Evolutionary conservation across 2,888 invertebrate genomes (phyloP), one percentile per base, ranked within the genome.

Genomic region (Sialis lutaria): DNA sequence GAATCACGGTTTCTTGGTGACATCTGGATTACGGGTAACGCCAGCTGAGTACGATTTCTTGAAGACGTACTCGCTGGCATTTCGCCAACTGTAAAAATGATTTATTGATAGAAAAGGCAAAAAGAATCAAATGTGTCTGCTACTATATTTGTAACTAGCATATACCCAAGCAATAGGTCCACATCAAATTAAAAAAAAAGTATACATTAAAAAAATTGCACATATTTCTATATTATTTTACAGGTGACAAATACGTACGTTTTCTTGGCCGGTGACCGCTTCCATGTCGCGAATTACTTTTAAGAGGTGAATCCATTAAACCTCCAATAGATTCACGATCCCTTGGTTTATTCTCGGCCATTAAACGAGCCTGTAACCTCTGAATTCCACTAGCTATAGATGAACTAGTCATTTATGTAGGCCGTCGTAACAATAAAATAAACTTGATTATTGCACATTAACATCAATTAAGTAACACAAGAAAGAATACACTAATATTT

Each of bases 321-420:
- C 49, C 52, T 50, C 43, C 48, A 47, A 45, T 52, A 45, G 44
- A 52, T 43, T 52, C 71, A 65, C 59, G 68, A 58, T 58, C 62
- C 57, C 59, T 61, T 55, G 62, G 63, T 56, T 62, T 61, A 57
- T 65, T 67, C 59, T 68, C 68, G 63, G 75, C 79, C 67, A 79
- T 77, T 56, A 90, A 72, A 59, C 83, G 76, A 63, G 82, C 82
- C 67, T 90, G 79, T 67, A 91, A 73, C 61, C 79, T 82, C 68
- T 83, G 77, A 62, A 91, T 75, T 74, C 82, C 87, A 60, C 81
- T 82, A 65, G 82, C 82, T 64, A 82, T 73, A 60, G 77, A 72
- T 64, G 76, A 74, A 70, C 77, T 75, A 67, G 81, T 80, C 80
- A 81, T 81, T 59, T 59, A 61, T 51, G 52, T 50, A 55, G 52